Percentiles rank a stretch among this genome's conserved stretches.
Evolutionary conservation across 2,888 invertebrate species (phyloP).

Genomic region (Peribatodes rhomboidaria): DNA sequence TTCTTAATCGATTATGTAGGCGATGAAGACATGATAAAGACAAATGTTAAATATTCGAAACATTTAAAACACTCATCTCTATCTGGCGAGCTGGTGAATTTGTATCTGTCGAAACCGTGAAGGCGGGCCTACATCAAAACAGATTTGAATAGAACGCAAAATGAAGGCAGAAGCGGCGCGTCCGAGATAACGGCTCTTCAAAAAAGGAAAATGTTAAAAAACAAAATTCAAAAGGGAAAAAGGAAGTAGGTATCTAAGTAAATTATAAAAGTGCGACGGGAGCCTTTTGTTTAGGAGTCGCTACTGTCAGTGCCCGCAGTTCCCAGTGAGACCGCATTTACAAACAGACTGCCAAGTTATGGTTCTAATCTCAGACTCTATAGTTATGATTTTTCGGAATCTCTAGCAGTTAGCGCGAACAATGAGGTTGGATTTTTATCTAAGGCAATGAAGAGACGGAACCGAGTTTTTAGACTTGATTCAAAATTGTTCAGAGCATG

Average conservation of each 20-base stretch:
- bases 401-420: constrained; percentile 50
- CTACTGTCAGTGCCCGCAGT: constrained; percentile 63
- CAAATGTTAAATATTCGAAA: not conserved
- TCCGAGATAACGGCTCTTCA: constrained; percentile 76
- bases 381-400: constrained; percentile 53
- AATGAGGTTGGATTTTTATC: constrained; percentile 49
- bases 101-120: constrained; percentile 60
- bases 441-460: constrained; percentile 31
- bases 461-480: constrained; percentile 4
- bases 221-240: constrained; percentile 76
- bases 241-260: constrained; percentile 72
- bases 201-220: constrained; percentile 74
- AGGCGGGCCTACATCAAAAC: constrained; percentile 66
- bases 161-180: constrained; percentile 66
- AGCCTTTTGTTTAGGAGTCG: constrained; percentile 72
- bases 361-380: constrained; percentile 56
- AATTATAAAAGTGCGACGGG: constrained; percentile 77
- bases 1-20: not conserved
- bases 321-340: constrained; percentile 60
- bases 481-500: constrained; percentile 9
- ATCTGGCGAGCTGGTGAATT: constrained; percentile 43
- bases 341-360: constrained; percentile 60
- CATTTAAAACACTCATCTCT: constrained; percentile 33
- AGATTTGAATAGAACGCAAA: constrained; percentile 71
- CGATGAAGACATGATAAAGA: not conserved